Conservation (phyloP, 1,140 invertebrate genomes). For the Drosophila micromelanica region DNA sequence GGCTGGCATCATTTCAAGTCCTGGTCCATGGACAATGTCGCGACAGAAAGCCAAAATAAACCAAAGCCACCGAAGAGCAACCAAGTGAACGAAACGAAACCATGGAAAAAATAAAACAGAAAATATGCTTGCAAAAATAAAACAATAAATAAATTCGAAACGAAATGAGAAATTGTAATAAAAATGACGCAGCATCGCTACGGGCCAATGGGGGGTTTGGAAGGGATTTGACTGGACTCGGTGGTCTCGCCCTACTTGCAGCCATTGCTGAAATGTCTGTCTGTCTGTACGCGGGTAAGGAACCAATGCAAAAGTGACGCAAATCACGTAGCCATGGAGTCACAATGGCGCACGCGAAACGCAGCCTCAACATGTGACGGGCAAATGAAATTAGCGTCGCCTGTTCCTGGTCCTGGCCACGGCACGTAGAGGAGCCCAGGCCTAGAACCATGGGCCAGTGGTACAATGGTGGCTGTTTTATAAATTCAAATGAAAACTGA, state of each 20-base stretch:
- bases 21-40: slow-evolving; percentile 70
- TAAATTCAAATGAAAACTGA: slow-evolving; percentile 14
- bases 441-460: background rate
- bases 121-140: slow-evolving; percentile 72
- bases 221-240: background rate
- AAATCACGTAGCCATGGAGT: slow-evolving; percentile 73
- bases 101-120: slow-evolving; percentile 35
- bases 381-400: slow-evolving; percentile 76
- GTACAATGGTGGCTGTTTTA: background rate
- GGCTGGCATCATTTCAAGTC: slow-evolving; percentile 88
- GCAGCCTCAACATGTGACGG: slow-evolving; percentile 56
- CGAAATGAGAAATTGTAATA: slow-evolving; percentile 84
- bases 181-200: slow-evolving; percentile 71
- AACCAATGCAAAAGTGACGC: slow-evolving; percentile 58
- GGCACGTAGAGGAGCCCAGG: slow-evolving; percentile 17
- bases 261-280: background rate
- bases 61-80: slow-evolving; percentile 8
- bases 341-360: slow-evolving; percentile 27
- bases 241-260: slow-evolving; percentile 39
- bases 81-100: slow-evolving; percentile 54
- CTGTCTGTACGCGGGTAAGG: background rate
- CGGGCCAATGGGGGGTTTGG: slow-evolving; percentile 13
- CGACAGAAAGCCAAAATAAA: slow-evolving; percentile 21
- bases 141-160: slow-evolving; percentile 77
- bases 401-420: slow-evolving; percentile 39